Evolutionary conservation across 2,113 vertebrate genomes (phyloP).

Genomic region (Podarcis raffonei): DNA sequence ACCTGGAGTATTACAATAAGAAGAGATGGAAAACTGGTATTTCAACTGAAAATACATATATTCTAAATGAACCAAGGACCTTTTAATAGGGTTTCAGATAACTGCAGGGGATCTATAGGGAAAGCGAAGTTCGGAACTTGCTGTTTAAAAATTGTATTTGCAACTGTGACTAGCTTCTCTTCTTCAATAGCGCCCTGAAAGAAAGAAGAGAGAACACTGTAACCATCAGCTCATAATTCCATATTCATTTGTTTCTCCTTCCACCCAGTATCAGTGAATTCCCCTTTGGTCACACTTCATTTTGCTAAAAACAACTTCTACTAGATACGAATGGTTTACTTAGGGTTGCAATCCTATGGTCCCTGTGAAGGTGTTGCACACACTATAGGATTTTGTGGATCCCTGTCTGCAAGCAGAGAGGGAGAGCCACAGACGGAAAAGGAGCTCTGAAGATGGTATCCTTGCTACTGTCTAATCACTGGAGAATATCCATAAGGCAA

Average conservation of each 20-base stretch:
- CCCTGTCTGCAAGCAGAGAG: neutral
- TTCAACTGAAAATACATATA: conserved; percentile 68
- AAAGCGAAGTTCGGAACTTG: conserved; percentile 61
- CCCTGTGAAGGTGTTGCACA: no score
- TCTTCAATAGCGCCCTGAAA: conserved; percentile 83
- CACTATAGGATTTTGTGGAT: no score
- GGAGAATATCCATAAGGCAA: neutral
- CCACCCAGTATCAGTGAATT: neutral
- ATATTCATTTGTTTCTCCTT: neutral
- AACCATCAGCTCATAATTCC: conserved; percentile 27
- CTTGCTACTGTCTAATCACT: no score
- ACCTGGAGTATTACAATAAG: conserved; percentile 73
- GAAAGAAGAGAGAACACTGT: conserved; percentile 18
- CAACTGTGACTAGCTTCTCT: conserved; percentile 52
- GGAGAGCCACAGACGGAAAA: neutral
- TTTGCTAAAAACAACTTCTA: neutral
- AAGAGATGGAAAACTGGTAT: conserved; percentile 69
- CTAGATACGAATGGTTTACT: neutral
- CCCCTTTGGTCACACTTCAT: neutral
- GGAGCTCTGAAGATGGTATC: neutral
- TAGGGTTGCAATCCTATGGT: neutral
- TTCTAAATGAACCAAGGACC: conserved; percentile 65
- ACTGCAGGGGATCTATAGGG: conserved; percentile 48
- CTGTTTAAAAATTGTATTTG: conserved; percentile 68
- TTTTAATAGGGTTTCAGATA: conserved; percentile 42